These are phyloP conservation scores for Cyclophora punctaria DNA, from an alignment of 2,888 invertebrate genomes.

Conservation along the genomic window DNA sequence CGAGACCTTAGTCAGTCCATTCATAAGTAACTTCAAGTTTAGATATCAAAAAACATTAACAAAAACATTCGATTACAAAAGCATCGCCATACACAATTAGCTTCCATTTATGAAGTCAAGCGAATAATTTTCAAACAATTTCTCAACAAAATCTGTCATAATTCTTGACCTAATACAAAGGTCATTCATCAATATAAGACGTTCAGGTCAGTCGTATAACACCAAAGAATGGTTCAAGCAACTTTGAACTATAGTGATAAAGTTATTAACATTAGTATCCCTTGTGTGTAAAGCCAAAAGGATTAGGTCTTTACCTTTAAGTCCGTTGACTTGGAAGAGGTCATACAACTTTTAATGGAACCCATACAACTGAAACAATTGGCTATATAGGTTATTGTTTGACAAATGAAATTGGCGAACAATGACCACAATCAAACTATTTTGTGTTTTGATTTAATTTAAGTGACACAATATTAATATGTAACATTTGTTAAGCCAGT, in stretches of 20 bases:
- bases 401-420: too few species aligned
- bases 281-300: too few species aligned
- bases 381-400: conserved; percentile 5
- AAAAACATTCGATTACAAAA: too few species aligned
- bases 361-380: conserved; percentile 9
- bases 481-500: too few species aligned
- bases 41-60: too few species aligned
- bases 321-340: conserved; percentile 12
- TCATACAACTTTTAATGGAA: conserved; percentile 17
- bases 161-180: neutral
- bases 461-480: too few species aligned
- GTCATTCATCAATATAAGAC: conserved; percentile 4
- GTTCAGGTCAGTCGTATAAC: conserved; percentile 8
- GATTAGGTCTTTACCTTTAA: conserved; percentile 9
- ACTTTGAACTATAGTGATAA: conserved; percentile 4
- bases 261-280: too few species aligned
- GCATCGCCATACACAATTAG: too few species aligned
- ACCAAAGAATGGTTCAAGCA: neutral
- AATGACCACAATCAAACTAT: too few species aligned
- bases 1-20: too few species aligned
- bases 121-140: neutral
- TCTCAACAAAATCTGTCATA: neutral
- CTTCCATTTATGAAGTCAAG: conserved; percentile 1
- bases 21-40: too few species aligned
- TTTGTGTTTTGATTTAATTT: too few species aligned